Percentiles rank a stretch among this genome's conserved stretches.
These are phyloP conservation scores for Lutjanus campechanus DNA, from an alignment of 2,797 vertebrate species.

Conservation along the genomic window DNA sequence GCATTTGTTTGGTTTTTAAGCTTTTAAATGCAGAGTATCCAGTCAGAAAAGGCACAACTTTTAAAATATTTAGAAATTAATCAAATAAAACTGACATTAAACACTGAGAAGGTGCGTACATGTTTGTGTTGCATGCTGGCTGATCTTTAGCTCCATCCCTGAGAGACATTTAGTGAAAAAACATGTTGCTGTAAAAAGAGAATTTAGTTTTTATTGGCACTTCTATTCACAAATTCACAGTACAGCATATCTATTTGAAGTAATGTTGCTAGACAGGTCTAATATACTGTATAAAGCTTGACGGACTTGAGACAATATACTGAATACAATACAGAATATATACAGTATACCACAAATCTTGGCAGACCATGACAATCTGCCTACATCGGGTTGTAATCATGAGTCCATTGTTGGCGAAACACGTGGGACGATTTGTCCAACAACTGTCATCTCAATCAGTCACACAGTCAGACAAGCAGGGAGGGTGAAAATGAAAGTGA, in stretches of 20 bases:
- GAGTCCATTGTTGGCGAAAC: slow-evolving; percentile 29
- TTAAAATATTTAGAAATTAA: background rate
- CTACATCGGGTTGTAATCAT: background rate
- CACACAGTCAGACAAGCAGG: slow-evolving; percentile 26
- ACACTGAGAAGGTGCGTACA: background rate
- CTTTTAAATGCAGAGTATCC: background rate
- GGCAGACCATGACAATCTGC: background rate
- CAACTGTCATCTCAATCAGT: slow-evolving; percentile 54
- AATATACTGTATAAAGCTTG: background rate
- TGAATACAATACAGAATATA: background rate
- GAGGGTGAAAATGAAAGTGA: slow-evolving; percentile 49
- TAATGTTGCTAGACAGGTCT: background rate
- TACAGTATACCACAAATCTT: background rate
- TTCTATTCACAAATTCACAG: background rate
- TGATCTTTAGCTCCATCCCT: background rate
- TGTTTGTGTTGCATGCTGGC: background rate
- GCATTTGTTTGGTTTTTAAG: background rate
- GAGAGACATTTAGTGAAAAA: too few relatives aligned
- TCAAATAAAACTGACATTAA: background rate
- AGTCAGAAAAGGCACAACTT: background rate
- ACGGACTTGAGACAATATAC: background rate
- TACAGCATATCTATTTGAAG: background rate
- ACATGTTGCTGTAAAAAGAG: background rate
- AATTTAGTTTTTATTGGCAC: background rate
- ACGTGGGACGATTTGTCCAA: slow-evolving; percentile 30